Evolutionary conservation across 2,113 vertebrate genomes (phyloP).

Genomic region (Prunella himalayana): DNA sequence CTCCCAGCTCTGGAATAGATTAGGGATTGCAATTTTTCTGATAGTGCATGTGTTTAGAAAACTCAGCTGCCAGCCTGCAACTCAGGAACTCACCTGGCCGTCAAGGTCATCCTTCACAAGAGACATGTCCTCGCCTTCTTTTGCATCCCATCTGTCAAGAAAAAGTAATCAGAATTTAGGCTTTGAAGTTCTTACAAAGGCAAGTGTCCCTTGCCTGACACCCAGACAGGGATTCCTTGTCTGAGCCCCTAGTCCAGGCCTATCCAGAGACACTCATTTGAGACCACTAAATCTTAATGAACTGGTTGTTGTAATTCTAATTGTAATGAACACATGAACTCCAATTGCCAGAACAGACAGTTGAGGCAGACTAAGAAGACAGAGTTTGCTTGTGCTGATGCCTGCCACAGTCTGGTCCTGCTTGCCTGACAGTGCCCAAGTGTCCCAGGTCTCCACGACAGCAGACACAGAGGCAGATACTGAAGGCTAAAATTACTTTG

Average conservation of each 20-base stretch:
- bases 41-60: not conserved
- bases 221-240: not conserved
- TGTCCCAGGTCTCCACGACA: not conserved
- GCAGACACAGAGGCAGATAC: not conserved
- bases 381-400: not conserved
- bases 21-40: not conserved
- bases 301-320: not conserved
- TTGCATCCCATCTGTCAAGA: constrained; percentile 70
- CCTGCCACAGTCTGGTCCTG: not conserved
- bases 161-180: not conserved
- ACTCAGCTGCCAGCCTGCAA: not conserved
- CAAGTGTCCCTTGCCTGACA: not conserved
- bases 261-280: not conserved
- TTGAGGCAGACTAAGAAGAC: not conserved
- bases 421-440: not conserved
- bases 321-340: not conserved
- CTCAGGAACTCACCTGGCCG: constrained; percentile 56
- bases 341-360: not conserved
- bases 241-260: not conserved
- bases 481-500: not conserved
- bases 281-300: not conserved
- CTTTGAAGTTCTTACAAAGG: not conserved
- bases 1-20: not conserved
- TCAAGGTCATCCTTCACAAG: constrained; percentile 56
- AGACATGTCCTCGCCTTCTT: constrained; percentile 62